These are phyloP conservation scores for Nilaparvata lugens DNA, from an alignment of 1,140 invertebrate species.

Conservation along the genomic window DNA sequence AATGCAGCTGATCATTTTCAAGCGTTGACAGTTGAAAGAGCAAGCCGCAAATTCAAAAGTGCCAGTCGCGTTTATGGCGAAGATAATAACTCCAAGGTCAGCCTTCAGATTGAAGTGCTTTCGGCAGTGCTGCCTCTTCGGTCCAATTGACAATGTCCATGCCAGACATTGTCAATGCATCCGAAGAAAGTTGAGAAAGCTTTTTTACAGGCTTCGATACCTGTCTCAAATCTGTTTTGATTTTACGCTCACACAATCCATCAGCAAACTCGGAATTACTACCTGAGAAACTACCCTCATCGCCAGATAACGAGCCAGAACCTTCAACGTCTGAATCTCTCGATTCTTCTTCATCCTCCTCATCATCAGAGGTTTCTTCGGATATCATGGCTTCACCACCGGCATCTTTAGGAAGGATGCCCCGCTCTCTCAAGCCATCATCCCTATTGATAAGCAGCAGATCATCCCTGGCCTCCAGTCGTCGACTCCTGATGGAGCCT, in stretches of 20 bases:
- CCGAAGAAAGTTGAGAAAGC: background rate
- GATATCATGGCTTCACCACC: conserved; percentile 27
- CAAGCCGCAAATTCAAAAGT: no score
- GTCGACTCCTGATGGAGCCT: conserved; percentile 9
- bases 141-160: no score
- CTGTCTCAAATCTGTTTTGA: conserved; percentile 14
- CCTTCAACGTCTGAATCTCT: conserved; percentile 10
- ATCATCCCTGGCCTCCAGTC: conserved; percentile 11
- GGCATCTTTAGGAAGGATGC: conserved; percentile 22
- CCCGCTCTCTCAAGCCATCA: conserved; percentile 5
- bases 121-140: no score
- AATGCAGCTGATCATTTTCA: no score
- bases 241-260: conserved; percentile 10
- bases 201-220: conserved; percentile 1
- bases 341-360: conserved; percentile 11
- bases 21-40: no score
- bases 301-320: background rate
- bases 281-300: conserved; percentile 11
- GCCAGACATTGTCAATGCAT: no score
- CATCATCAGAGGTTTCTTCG: conserved; percentile 24
- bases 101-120: no score
- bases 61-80: no score
- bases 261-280: conserved; percentile 9
- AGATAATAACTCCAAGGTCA: no score
- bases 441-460: conserved; percentile 17